Percentiles rank a stretch among this genome's conserved stretches.
Conservation (phyloP, 2,797 vertebrate species). For the Lacerta agilis region DNA sequence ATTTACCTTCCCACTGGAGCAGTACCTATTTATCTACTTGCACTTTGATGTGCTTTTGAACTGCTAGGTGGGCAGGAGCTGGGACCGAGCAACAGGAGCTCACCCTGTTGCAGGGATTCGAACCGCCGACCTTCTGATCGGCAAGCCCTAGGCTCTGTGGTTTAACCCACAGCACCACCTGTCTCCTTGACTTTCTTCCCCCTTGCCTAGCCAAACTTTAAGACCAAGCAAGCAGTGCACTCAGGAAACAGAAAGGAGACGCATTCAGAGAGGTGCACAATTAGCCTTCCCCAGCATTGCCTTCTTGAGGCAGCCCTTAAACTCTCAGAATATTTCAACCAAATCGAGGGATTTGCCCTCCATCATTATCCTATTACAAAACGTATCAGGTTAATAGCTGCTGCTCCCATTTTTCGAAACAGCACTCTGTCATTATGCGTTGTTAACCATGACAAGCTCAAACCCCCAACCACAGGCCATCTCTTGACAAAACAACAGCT, state of each 20-base stretch:
- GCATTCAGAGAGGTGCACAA: neutral
- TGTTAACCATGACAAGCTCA: constrained; percentile 47
- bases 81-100: too few species aligned
- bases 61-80: too few species aligned
- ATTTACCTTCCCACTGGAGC: too few species aligned
- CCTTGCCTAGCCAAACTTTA: neutral
- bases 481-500: constrained; percentile 47
- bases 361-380: constrained; percentile 55
- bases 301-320: constrained; percentile 32
- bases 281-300: constrained; percentile 6
- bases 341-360: constrained; percentile 47
- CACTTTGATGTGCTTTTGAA: too few species aligned
- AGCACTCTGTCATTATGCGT: constrained; percentile 45
- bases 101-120: too few species aligned
- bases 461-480: constrained; percentile 36
- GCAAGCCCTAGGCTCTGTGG: too few species aligned
- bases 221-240: neutral
- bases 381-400: constrained; percentile 64
- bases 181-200: neutral
- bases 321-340: constrained; percentile 6
- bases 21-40: too few species aligned
- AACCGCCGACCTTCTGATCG: too few species aligned
- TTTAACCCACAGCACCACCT: too few species aligned
- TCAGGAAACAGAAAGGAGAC: constrained; percentile 9
- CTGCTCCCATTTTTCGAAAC: constrained; percentile 44